Percentiles rank a stretch among this genome's conserved stretches.
Conservation (phyloP, 64 coral and sea anemone genomes). For the Montipora sp. region DNA sequence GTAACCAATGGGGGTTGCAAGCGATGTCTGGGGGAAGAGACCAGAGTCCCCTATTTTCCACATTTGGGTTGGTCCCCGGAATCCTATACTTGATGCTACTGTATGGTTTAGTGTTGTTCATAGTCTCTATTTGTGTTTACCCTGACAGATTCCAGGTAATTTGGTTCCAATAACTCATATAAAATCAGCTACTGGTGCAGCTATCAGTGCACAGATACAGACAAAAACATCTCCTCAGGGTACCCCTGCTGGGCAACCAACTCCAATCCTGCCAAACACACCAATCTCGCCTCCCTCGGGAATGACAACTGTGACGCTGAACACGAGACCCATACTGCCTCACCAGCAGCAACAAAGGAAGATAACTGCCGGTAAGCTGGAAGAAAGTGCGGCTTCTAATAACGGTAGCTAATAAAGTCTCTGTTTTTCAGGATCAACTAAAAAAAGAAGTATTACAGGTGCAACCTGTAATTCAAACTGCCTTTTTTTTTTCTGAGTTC, state of each 20-base stretch:
- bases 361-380: constrained; percentile 28
- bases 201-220: constrained; percentile 84
- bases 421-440: neutral
- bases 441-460: neutral
- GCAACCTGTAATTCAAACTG: no score
- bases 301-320: constrained; percentile 84
- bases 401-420: neutral
- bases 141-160: constrained; percentile 73
- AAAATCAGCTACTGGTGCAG: constrained; percentile 69
- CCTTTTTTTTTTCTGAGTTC: no score
- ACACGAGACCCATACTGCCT: constrained; percentile 79
- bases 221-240: constrained; percentile 85
- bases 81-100: neutral
- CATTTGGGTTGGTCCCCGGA: no score
- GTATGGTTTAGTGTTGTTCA: no score
- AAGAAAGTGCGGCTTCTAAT: neutral
- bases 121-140: neutral
- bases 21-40: no score
- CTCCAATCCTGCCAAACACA: constrained; percentile 89
- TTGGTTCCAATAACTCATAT: constrained; percentile 90
- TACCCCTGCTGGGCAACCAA: constrained; percentile 85
- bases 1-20: no score
- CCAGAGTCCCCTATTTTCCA: no score
- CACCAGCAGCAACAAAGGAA: constrained; percentile 89
- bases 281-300: constrained; percentile 88